Base-by-base conservation (phyloP, 2,888 invertebrate genomes). In the Rhagonycha lutea region DNA sequence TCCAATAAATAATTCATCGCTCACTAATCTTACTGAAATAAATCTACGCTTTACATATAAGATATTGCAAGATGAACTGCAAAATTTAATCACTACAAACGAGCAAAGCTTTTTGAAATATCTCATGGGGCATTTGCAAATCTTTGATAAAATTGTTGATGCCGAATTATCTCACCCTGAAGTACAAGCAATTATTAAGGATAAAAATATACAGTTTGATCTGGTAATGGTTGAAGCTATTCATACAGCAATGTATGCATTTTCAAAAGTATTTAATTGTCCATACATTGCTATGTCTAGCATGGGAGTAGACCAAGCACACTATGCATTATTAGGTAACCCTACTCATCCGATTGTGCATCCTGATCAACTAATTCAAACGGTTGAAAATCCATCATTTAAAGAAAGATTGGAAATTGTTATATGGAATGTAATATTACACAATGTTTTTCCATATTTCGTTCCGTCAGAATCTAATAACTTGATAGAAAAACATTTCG, bases 141-240 rank as follows among this genome's bases (percentile, higher is more conserved):
- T 0, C 12, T 14, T 68, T 68, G 71, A 69, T 65, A 65, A 11
- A 18, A 69, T 71, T 18, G 68, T 62, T 18, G 79, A 81, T n/a
- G 18, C 78, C 4, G 68, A 81, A 73, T 26, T 82, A 14, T 14
- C 68, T 88, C 82, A 83, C 60, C 80, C 83, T 0, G 79, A 82
- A 78, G 84, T 86, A 4, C 82, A 85, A 78, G 78, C 83, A 61
- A 70, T 87, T 12, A 84, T 87, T 14, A 79, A 84, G n/a, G 81
- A 85, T 76, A 73, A 81, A 60, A 81, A 79, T 88, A 84, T 89
- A 26, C 87, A 87, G 73, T 92, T 91, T 79, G 92, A 92, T 83
- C 82, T 91, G 32, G 88, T 91, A 0, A 85, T 92, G 61, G 88
- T 89, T 3, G 92, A 92, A 84, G 88, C 89, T n/a, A 87, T 91